Evolutionary conservation across 2,797 vertebrate species (phyloP).

Genomic region (Eulemur coronatus): DNA sequence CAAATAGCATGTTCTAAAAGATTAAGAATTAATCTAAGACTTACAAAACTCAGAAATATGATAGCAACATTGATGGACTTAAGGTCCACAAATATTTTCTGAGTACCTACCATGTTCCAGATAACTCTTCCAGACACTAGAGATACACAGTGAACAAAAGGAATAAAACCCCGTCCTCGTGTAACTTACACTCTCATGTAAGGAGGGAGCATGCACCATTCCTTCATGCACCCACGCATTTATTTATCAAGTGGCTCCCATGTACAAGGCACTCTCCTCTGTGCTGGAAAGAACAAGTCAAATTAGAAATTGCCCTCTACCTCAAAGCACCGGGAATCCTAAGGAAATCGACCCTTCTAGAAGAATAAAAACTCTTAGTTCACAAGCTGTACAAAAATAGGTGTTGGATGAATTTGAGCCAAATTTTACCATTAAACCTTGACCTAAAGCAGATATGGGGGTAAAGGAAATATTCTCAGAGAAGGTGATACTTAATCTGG

Average conservation of each 20-base stretch:
- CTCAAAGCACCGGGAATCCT: neutral
- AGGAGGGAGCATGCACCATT: neutral
- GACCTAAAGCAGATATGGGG: neutral
- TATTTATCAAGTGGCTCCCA: neutral
- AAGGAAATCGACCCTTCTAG: neutral
- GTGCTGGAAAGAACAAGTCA: neutral
- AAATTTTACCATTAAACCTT: neutral
- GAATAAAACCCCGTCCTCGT: neutral
- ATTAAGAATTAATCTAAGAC: neutral
- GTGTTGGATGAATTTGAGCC: neutral
- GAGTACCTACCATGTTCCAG: neutral
- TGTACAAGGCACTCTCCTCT: neutral
- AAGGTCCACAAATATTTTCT: neutral
- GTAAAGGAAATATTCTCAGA: neutral
- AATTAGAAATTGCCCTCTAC: neutral
- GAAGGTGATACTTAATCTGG: neutral
- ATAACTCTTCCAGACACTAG: neutral
- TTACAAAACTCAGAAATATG: neutral
- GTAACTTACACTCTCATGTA: neutral
- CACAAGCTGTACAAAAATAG: neutral
- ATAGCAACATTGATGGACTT: neutral
- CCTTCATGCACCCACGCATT: neutral
- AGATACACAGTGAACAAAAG: neutral
- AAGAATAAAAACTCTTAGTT: neutral
- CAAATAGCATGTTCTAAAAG: neutral